A percentile compares a stretch with the other conserved stretches of the same genome.
phyloP scores from a whole-genome alignment of 1,140 invertebrate genomes.

The Thalassaphorura encarpata region DNA sequence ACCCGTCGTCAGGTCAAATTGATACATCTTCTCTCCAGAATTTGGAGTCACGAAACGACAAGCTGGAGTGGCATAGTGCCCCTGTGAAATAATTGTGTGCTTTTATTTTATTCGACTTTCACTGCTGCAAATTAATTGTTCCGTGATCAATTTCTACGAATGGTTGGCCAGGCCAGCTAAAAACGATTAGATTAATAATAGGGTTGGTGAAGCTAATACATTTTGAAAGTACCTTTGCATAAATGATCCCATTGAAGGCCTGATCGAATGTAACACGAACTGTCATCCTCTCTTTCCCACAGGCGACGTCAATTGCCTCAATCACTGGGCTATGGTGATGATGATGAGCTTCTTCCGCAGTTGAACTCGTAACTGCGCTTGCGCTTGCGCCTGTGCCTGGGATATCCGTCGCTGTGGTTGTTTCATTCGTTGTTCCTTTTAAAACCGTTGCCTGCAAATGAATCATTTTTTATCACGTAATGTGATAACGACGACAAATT shows the following conservation, averaged over 20 bases:
- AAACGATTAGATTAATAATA: no score
- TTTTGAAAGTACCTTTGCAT: slow-evolving; percentile 63
- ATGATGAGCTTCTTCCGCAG: slow-evolving; percentile 4
- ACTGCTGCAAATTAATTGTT: no score
- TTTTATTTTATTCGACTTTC: no score
- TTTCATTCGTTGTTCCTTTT: neutral
- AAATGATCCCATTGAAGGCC: slow-evolving; percentile 64
- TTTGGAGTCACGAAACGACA: slow-evolving; percentile 63
- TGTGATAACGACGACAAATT: neutral
- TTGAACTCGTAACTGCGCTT: neutral
- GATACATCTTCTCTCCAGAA: slow-evolving; percentile 55
- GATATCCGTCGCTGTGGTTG: neutral
- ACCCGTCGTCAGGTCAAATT: slow-evolving; percentile 63
- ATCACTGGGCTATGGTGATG: slow-evolving; percentile 35
- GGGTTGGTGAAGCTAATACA: no score
- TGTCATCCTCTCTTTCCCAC: slow-evolving; percentile 70
- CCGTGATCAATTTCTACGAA: no score
- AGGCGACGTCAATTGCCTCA: slow-evolving; percentile 60
- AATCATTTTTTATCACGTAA: neutral
- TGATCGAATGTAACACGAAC: slow-evolving; percentile 69
- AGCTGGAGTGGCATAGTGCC: slow-evolving; percentile 55
- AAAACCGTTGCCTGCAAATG: neutral
- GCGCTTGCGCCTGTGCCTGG: neutral
- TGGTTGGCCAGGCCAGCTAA: no score
- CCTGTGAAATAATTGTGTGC: slow-evolving; percentile 42